phyloP scores from a whole-genome alignment of 1,140 invertebrate genomes.

The Reticulitermes speratus region DNA sequence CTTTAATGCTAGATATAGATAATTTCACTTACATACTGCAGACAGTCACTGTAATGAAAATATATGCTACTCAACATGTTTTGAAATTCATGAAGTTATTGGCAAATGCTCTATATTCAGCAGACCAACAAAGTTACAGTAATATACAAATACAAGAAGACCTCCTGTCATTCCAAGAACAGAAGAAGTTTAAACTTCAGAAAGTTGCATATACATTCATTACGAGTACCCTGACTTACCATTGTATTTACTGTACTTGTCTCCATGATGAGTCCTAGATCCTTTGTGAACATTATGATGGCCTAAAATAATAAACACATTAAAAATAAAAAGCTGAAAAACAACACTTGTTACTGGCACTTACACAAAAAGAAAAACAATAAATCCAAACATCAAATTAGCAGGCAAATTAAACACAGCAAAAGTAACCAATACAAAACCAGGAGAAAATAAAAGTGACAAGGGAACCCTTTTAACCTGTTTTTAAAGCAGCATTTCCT shows the following conservation, averaged over 20 bases:
- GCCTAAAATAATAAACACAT: constrained; percentile 38
- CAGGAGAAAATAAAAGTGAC: not conserved
- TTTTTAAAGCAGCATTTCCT: not conserved
- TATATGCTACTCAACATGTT: no score
- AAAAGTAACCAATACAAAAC: not conserved
- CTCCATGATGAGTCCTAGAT: constrained; percentile 51
- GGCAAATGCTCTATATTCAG: no score
- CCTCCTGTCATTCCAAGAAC: no score
- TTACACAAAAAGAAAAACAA: constrained; percentile 27
- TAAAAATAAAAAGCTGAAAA: not conserved
- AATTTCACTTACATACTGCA: no score
- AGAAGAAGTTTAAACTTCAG: no score
- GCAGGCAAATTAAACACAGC: constrained; percentile 23
- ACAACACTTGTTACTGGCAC: constrained; percentile 3
- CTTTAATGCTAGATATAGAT: no score
- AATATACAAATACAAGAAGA: no score
- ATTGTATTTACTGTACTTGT: constrained; percentile 61
- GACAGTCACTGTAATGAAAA: no score
- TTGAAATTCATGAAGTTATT: no score
- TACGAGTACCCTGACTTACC: constrained; percentile 44
- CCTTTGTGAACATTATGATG: constrained; percentile 44
- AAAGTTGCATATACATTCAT: no score
- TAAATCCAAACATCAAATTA: constrained; percentile 35
- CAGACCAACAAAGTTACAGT: no score
- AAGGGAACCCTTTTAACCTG: not conserved